Evolutionary conservation across 1,140 invertebrate genomes (phyloP), one percentile per base, ranked within the genome.

Genomic region (Aphidius gifuensis): DNA sequence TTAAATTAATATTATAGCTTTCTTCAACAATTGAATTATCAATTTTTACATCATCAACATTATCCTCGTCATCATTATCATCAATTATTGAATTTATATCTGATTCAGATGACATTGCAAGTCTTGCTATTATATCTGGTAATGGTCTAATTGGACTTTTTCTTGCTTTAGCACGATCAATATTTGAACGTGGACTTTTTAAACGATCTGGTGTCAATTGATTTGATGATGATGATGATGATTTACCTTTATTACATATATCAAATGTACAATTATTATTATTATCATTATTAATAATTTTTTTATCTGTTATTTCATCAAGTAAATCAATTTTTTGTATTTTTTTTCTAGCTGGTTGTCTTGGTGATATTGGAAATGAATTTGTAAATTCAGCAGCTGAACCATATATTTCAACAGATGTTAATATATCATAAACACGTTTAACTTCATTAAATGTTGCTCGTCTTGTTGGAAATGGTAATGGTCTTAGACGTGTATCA

Each of bases 401-500:
- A 89, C 91, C 89, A 80, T 92, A 91, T 64, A 90, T 84, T 73
- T 89, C 87, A 55, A 92, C 80, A 51, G 85, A 86, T n/a, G 86
- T 83, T 5, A 96, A 73, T 58, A 89, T 81, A 46, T 86, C 83
- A 71, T 91, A 87, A 2, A 93, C 90, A 60, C 92, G 82, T 73
- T 89, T 85, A 0, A 93, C 86, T 83, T 95, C 93, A 58, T 85
- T 90, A 67, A 88, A 92, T 3, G 90, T 93, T 5, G 93, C 89
- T 69, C 92, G 83, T 67, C 88, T 83, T 0, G 93, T 94, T 2
- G 90, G 86, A 77, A 96, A 93, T 6, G 93, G 93, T 66, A 96
- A 84, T 46, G 83, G 85, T 71, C 92, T 78, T 9, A 95, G 75
- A 60, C 90, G 79, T 6, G 69, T 48, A 72, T 93, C 90, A 49